phyloP scores from a whole-genome alignment of 2,797 vertebrate species.

The Tadarida brasiliensis region DNA sequence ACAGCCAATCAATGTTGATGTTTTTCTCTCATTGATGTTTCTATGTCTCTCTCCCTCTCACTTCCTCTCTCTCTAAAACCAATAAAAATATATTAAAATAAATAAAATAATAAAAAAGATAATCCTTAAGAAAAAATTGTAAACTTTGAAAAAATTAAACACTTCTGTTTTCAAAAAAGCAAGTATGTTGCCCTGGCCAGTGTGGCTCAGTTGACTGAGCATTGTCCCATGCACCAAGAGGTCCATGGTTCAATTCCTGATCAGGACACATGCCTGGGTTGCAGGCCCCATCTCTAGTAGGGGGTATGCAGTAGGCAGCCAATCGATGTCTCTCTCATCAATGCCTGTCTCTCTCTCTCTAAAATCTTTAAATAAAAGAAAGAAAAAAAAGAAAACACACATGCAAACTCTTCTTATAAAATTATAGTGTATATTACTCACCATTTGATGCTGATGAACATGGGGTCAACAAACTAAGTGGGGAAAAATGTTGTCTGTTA shows the following conservation, averaged over 20 bases:
- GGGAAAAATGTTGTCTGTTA: slow-evolving; percentile 92
- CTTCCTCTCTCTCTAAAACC: no score
- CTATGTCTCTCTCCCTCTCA: no score
- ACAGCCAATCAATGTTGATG: no score
- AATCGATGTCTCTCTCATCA: neutral
- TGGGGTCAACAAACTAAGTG: slow-evolving; percentile 90
- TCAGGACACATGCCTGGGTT: neutral
- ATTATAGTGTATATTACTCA: slow-evolving; percentile 79
- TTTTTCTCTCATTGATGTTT: no score
- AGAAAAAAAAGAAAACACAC: neutral
- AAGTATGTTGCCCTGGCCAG: neutral
- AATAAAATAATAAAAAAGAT: no score
- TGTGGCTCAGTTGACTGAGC: neutral
- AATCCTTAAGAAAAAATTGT: no score
- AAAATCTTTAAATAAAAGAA: neutral
- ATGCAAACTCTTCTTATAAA: neutral
- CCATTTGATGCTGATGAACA: slow-evolving; percentile 92
- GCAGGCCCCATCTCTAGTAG: neutral
- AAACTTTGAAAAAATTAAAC: neutral
- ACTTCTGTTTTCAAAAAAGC: neutral
- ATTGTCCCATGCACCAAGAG: neutral
- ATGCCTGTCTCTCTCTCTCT: neutral
- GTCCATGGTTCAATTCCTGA: neutral
- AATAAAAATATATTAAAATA: no score
- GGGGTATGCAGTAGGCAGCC: neutral